phyloP scores from a whole-genome alignment of 1,140 invertebrate species.

The Drosophila guanche region DNA sequence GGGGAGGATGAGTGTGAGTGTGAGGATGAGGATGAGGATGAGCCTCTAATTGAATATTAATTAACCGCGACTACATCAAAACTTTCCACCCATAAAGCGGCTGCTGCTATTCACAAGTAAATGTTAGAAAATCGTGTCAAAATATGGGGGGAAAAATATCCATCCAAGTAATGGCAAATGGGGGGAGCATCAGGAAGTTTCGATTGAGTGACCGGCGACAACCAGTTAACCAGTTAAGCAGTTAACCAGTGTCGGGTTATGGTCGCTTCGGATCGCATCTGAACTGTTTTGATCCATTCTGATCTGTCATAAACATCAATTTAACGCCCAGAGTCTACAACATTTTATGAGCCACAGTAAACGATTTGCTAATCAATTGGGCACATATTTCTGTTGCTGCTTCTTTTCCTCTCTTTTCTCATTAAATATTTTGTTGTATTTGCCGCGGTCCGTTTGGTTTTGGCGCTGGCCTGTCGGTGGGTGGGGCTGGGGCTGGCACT shows the following conservation, averaged over 20 bases:
- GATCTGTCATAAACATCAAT: conserved; percentile 42
- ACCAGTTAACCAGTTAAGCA: too few relatives aligned
- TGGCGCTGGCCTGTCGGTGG: conserved; percentile 13
- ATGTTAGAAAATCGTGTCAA: conserved; percentile 40
- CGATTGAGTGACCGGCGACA: conserved; percentile 3
- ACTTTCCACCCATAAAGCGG: conserved; percentile 45
- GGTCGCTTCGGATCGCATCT: neutral
- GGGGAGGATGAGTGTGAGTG: neutral
- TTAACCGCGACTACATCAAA: conserved; percentile 40
- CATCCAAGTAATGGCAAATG: neutral
- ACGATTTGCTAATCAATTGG: conserved; percentile 41
- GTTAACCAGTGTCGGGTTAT: too few relatives aligned
- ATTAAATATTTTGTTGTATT: conserved; percentile 15
- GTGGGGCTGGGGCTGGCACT: too few relatives aligned
- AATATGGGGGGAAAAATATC: conserved; percentile 26
- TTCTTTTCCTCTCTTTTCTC: conserved; percentile 25
- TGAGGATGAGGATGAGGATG: too few relatives aligned
- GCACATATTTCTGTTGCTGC: conserved; percentile 25
- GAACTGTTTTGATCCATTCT: conserved; percentile 6
- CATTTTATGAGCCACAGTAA: conserved; percentile 51
- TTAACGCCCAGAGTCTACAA: conserved; percentile 35
- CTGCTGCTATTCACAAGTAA: conserved; percentile 38
- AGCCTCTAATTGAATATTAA: conserved; percentile 51
- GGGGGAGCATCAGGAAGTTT: neutral
- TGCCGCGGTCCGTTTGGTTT: conserved; percentile 34